Base-by-base conservation (phyloP, 2,797 vertebrate species). In the Hydrocynus forskahlii region DNA sequence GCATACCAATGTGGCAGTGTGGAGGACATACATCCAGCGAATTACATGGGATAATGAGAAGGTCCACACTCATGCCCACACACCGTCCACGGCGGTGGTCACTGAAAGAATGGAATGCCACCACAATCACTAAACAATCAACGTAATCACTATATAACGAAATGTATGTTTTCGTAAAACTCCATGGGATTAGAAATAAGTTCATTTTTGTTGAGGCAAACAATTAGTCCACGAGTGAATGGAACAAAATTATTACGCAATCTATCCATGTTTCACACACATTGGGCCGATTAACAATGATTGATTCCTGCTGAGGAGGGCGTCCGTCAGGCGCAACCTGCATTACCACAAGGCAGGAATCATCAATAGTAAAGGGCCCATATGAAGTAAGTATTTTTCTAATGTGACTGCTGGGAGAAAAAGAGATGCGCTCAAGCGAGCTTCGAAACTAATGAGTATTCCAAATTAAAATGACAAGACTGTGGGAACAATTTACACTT, bases 1-100 rank as follows among this genome's bases (percentile, higher is more conserved):
- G 64, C 71, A 83, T 73, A 57, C 55, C 76, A 79, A 83, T 75
- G 74, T 59, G 43, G 4, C 19, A 35, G 69, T 55, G 10, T 57
- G 52, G 35, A 79, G 38, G 21, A 48, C 4, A 19, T 25, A 21
- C 54, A 17, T 17, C 35, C 55, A 25, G 48, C 29, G 48, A 8
- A 62, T 67, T 52, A 52, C 70, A 12, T 9, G 43, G 14, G 52
- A 57, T 69, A 19, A 43, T 50, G 68, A 71, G 52, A 78, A 52
- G 12, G 75, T 16, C 29, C n/a, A 69, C 50, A 70, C 54, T 59
- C 16, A 57, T 16, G 48, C 5, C 43, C 63, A 55, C 45, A 10
- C 17, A 25, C 12, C 23, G 16, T n/a, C 29, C 74, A 64, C 43
- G 29, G 43, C 5, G 14, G 21, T 6, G 14, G 12, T 17, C 25